A percentile compares a stretch with the other conserved stretches of the same genome.
Conservation (phyloP, 2,888 invertebrate genomes). For the Pachymerium ferrugineum region DNA sequence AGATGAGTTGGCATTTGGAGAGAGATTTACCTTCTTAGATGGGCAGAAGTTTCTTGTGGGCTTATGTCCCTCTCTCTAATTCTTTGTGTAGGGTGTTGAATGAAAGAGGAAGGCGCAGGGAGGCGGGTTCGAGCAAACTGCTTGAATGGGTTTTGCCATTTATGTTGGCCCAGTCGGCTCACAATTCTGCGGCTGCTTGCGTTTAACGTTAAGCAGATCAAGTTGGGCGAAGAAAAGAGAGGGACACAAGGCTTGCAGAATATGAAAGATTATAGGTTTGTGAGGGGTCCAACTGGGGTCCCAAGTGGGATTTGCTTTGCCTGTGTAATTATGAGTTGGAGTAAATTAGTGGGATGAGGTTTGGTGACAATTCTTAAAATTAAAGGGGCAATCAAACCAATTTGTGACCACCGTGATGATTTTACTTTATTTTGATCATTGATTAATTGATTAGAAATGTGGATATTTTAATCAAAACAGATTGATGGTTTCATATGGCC, state of each 20-base stretch:
- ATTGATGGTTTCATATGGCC: no score
- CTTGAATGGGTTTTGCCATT: constrained; percentile 9
- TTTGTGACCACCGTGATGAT: no score
- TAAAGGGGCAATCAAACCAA: no score
- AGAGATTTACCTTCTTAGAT: constrained; percentile 1
- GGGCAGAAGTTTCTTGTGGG: not conserved
- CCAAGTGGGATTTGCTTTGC: not conserved
- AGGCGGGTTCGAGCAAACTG: not conserved
- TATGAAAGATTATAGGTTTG: constrained; percentile 9
- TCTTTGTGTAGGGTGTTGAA: constrained; percentile 8
- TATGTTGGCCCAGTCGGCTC: constrained; percentile 8
- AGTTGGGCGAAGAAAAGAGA: constrained; percentile 13
- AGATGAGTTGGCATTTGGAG: constrained; percentile 13
- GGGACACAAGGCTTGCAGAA: constrained; percentile 2
- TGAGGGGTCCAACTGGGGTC: not conserved
- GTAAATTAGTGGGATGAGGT: no score
- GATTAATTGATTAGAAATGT: no score
- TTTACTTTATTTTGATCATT: no score
- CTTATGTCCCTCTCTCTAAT: not conserved
- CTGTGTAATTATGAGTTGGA: no score
- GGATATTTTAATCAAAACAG: no score
- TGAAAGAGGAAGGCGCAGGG: not conserved
- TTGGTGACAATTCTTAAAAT: no score
- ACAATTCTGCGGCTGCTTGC: constrained; percentile 13
- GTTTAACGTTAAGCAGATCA: constrained; percentile 9